Conservation (phyloP, 2,888 invertebrate species). For the Ennomos erosarius region DNA sequence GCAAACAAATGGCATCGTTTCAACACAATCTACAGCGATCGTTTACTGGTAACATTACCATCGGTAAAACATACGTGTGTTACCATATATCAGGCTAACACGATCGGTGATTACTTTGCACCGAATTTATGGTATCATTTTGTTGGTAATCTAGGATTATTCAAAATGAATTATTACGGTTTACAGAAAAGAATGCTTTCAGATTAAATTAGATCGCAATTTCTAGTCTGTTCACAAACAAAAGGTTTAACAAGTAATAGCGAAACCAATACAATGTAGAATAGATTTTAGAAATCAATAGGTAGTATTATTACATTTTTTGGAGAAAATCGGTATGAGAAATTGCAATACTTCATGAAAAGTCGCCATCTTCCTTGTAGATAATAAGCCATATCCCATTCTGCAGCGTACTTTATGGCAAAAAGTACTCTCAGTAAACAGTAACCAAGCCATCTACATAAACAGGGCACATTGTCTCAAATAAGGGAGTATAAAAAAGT, state of each 20-base stretch:
- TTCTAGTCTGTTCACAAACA: too few relatives aligned
- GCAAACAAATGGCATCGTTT: constrained; percentile 58
- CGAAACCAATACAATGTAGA: too few relatives aligned
- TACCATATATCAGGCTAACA: constrained; percentile 49
- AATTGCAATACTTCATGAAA: constrained; percentile 10
- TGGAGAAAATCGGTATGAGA: not conserved
- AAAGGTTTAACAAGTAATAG: too few relatives aligned
- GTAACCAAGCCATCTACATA: constrained; percentile 17
- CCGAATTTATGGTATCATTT: constrained; percentile 27
- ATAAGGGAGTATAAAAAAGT: constrained; percentile 21
- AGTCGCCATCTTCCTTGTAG: constrained; percentile 1
- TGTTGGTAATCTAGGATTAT: not conserved
- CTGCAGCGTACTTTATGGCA: constrained; percentile 15
- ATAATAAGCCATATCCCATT: constrained; percentile 4
- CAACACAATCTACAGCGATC: constrained; percentile 52
- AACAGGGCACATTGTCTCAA: constrained; percentile 20
- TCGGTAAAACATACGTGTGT: constrained; percentile 41
- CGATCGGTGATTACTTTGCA: constrained; percentile 40
- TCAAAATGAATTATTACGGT: not conserved
- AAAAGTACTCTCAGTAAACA: constrained; percentile 17
- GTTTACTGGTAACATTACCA: constrained; percentile 57
- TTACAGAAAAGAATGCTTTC: too few relatives aligned
- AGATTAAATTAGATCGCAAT: too few relatives aligned
- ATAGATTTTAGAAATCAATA: too few relatives aligned
- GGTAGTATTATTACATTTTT: too few relatives aligned